phyloP scores from a whole-genome alignment of 2,113 vertebrate species.

The Chloropsis hardwickii region DNA sequence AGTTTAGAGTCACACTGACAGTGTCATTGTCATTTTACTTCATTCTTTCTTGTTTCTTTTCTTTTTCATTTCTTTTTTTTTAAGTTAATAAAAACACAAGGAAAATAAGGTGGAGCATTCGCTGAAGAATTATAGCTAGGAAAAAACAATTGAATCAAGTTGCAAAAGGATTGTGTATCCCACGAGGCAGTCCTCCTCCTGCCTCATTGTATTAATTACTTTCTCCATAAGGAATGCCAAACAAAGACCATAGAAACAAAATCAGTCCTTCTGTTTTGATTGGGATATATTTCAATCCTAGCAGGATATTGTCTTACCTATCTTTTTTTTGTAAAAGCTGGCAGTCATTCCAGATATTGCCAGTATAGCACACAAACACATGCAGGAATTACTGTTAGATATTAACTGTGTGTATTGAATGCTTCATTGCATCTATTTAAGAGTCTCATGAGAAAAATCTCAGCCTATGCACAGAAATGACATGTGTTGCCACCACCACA shows the following conservation, averaged over 20 bases:
- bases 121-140: background rate
- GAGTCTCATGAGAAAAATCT: slow-evolving; percentile 51
- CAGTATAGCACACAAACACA: background rate
- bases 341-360: background rate
- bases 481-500: slow-evolving; percentile 59
- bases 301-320: background rate
- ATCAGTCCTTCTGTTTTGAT: background rate
- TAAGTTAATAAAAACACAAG: background rate
- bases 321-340: slow-evolving; percentile 5
- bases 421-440: slow-evolving; percentile 42
- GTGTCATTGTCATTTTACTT: slow-evolving; percentile 36
- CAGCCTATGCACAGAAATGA: slow-evolving; percentile 28
- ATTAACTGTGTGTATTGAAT: slow-evolving; percentile 40
- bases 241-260: background rate
- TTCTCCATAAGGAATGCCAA: background rate
- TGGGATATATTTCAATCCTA: background rate
- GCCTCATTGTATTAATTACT: slow-evolving; percentile 50
- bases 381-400: slow-evolving; percentile 31
- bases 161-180: background rate
- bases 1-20: slow-evolving; percentile 11
- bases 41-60: slow-evolving; percentile 18
- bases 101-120: background rate
- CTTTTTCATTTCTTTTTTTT: background rate
- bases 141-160: background rate
- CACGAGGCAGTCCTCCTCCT: background rate